Evolutionary conservation across 2,888 invertebrate genomes (phyloP).

Genomic region (Erpobdella octoculata): DNA sequence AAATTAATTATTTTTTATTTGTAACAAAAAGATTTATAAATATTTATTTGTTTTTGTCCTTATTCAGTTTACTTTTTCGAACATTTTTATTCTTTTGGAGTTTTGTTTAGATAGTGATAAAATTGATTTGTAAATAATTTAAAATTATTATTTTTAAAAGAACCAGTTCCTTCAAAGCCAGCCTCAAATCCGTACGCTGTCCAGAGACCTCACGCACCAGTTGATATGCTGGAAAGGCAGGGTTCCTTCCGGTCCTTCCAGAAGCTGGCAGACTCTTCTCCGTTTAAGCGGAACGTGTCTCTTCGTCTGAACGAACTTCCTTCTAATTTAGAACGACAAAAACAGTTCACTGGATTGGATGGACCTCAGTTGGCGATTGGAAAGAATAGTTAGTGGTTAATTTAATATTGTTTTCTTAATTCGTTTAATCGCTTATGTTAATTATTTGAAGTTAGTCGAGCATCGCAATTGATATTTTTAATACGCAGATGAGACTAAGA

Average conservation of each 20-base stretch:
- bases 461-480: not conserved
- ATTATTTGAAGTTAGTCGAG: too few species aligned
- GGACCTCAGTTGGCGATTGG: conserved; percentile 27
- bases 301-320: conserved; percentile 87
- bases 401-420: not conserved
- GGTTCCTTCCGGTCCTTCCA: conserved; percentile 82
- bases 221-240: conserved; percentile 84
- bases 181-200: conserved; percentile 65
- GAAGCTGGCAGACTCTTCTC: conserved; percentile 50
- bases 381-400: not conserved
- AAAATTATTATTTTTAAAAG: conserved; percentile 38
- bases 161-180: conserved; percentile 53
- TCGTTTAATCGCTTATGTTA: too few species aligned
- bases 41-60: not conserved
- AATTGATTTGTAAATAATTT: not conserved
- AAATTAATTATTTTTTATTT: not conserved
- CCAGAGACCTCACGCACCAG: conserved; percentile 77
- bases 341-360: conserved; percentile 38
- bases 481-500: not conserved
- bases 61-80: not conserved
- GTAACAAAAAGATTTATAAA: not conserved
- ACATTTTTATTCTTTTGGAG: not conserved
- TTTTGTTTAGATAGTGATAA: not conserved
- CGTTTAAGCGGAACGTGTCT: conserved; percentile 93
- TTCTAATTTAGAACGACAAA: conserved; percentile 76